Evolutionary conservation across 1,140 invertebrate genomes (phyloP).

Genomic region (Trissolcus basalis): DNA sequence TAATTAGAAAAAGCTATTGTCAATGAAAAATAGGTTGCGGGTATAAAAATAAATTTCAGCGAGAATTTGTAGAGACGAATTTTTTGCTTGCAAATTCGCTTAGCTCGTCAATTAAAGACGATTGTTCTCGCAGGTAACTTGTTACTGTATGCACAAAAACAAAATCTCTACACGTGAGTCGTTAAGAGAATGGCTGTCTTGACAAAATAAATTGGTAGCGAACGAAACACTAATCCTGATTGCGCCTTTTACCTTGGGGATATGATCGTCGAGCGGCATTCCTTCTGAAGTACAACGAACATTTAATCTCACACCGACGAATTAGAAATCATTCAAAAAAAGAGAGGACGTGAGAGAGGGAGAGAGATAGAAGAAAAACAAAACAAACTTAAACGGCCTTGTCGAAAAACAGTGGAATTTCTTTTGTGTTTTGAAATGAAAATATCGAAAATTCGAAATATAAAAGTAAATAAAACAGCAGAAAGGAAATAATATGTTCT

Average conservation of each 20-base stretch:
- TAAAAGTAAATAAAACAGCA: too few species aligned
- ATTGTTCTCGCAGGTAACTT: background rate
- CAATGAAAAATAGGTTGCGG: too few species aligned
- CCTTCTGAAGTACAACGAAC: conserved; percentile 22
- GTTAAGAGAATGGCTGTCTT: conserved; percentile 27
- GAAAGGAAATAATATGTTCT: too few species aligned
- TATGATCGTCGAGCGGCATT: conserved; percentile 38
- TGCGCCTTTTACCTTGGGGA: conserved; percentile 34
- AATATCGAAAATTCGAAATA: too few species aligned
- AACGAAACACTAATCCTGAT: conserved; percentile 32
- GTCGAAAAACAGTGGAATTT: too few species aligned
- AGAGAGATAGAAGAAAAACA: too few species aligned
- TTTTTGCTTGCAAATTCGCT: too few species aligned
- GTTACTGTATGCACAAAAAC: conserved; percentile 18
- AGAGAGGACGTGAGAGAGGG: background rate
- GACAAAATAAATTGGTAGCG: conserved; percentile 30
- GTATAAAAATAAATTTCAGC: too few species aligned
- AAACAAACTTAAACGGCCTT: too few species aligned
- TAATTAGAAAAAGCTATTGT: too few species aligned
- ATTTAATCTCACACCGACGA: conserved; percentile 14
- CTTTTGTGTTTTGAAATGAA: too few species aligned
- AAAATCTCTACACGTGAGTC: conserved; percentile 13
- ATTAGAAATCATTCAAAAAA: background rate
- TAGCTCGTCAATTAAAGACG: conserved; percentile 1
- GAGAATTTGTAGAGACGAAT: too few species aligned